Base-by-base conservation (phyloP, 2,113 vertebrate genomes). In the Sorex araneus region DNA sequence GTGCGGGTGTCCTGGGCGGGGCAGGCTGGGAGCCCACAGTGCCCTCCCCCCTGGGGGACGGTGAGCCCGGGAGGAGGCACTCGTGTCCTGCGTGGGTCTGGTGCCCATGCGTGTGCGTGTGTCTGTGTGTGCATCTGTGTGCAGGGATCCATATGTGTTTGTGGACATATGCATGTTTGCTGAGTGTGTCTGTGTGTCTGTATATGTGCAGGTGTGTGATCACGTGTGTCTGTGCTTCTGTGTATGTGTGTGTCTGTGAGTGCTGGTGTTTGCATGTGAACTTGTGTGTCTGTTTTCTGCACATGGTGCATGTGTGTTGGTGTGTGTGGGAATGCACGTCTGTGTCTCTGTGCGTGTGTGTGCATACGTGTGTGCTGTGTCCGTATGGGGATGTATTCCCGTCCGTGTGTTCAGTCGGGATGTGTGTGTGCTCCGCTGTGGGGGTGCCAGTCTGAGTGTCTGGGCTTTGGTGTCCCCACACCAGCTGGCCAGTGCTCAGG, bases 291-390 rank as follows among this genome's bases (percentile, higher is more conserved):
- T 47, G 19, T 25, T 50, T 50, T 50, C 47, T 50, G 47, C 47
- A 50, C 47, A 50, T 50, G 2, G 25, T 34, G 27, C 32, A 25
- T 9, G 6, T 9, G 6, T 45, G 16, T 83, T 70, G 57, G 0
- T 50, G 28, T 16, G n/a, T 47, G 25, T 19, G 0, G 0, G 6
- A 16, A 0, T 28, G 25, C 30, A 8, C 32, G 28, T 12, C 0
- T 6, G 11, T n/a, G 45, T 18, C 13, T 34, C 27, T 88, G n/a
- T 7, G 0, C 3, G 30, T 2, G 0, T 47, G 30, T 45, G 27
- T 47, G 73, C 45, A 43, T 40, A 40, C 13, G 21, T 13, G 18
- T 47, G 12, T 84, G 64, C 64, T 18, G 67, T 30, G 30, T 69
- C 11, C 2, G 19, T 12, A 40, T n/a, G 30, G 3, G 30, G 4